Percentiles rank a stretch among this genome's conserved stretches.
Evolutionary conservation across 2,113 vertebrate species (phyloP).

Genomic region (Rhegmatorhina hoffmannsi): DNA sequence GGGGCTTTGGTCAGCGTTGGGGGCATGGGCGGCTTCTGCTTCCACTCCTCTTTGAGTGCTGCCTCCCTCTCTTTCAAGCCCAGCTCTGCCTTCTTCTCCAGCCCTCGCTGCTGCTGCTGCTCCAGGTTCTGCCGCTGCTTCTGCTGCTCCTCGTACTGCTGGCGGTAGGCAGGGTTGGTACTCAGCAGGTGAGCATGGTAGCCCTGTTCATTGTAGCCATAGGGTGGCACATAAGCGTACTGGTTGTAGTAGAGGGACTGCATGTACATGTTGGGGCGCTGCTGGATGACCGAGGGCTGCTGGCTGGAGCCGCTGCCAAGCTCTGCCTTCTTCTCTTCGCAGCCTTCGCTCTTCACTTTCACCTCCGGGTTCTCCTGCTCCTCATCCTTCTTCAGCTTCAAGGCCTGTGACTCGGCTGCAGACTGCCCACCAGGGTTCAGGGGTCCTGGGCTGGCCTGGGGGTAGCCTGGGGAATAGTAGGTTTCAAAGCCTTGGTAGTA

Average conservation of each 20-base stretch:
- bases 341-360: constrained; percentile 86
- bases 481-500: constrained; percentile 92
- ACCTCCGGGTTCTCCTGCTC: constrained; percentile 85
- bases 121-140: constrained; percentile 89
- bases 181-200: constrained; percentile 95
- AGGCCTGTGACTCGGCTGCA: constrained; percentile 74
- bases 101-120: constrained; percentile 83
- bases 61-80: constrained; percentile 89
- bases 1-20: constrained; percentile 92
- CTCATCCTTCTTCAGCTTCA: constrained; percentile 93
- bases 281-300: constrained; percentile 96
- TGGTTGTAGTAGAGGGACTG: constrained; percentile 98
- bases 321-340: constrained; percentile 91
- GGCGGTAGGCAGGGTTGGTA: constrained; percentile 90
- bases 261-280: constrained; percentile 98
- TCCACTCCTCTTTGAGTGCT: constrained; percentile 94
- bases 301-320: constrained; percentile 75
- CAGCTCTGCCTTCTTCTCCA: constrained; percentile 89
- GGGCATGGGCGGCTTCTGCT: constrained; percentile 88
- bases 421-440: constrained; percentile 79
- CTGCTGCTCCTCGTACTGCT: constrained; percentile 92
- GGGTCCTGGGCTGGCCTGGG: constrained; percentile 88
- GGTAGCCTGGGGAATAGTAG: constrained; percentile 94
- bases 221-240: constrained; percentile 93
- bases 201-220: constrained; percentile 92